Percentiles rank a stretch among this genome's conserved stretches.
These are phyloP conservation scores for Epizoanthus fatuus DNA, from an alignment of 92 coral and sea anemone genomes.

Conservation along the genomic window DNA sequence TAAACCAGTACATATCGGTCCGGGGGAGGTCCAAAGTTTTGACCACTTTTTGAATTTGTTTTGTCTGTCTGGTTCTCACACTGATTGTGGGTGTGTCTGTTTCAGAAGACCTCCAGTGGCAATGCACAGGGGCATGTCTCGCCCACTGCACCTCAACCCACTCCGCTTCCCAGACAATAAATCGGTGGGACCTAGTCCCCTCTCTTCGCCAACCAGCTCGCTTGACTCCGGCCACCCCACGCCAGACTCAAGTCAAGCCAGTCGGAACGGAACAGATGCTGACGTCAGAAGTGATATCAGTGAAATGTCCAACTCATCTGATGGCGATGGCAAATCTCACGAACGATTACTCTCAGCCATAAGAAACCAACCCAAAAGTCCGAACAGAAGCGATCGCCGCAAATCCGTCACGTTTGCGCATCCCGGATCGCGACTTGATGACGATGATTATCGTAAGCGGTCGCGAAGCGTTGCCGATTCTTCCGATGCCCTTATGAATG, in stretches of 20 bases:
- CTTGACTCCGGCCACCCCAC: conserved; percentile 94
- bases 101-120: conserved; percentile 70
- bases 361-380: conserved; percentile 63
- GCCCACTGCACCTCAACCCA: conserved; percentile 77
- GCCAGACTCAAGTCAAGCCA: conserved; percentile 85
- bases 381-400: conserved; percentile 69
- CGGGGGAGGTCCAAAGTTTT: too few species aligned
- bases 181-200: conserved; percentile 81
- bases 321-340: conserved; percentile 66
- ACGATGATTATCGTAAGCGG: conserved; percentile 77
- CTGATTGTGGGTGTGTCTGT: neutral
- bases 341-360: conserved; percentile 69
- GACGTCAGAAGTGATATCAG: conserved; percentile 89
- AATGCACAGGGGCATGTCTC: conserved; percentile 71
- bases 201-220: conserved; percentile 89
- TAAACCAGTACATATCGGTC: too few species aligned
- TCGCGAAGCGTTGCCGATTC: conserved; percentile 89
- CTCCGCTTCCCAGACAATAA: conserved; percentile 71
- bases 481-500: conserved; percentile 76
- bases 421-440: conserved; percentile 63
- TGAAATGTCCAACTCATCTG: conserved; percentile 84
- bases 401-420: conserved; percentile 64
- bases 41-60: too few species aligned
- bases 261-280: conserved; percentile 78
- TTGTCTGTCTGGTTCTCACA: neutral